phyloP scores from a whole-genome alignment of 2,113 vertebrate species.

The Puma concolor region DNA sequence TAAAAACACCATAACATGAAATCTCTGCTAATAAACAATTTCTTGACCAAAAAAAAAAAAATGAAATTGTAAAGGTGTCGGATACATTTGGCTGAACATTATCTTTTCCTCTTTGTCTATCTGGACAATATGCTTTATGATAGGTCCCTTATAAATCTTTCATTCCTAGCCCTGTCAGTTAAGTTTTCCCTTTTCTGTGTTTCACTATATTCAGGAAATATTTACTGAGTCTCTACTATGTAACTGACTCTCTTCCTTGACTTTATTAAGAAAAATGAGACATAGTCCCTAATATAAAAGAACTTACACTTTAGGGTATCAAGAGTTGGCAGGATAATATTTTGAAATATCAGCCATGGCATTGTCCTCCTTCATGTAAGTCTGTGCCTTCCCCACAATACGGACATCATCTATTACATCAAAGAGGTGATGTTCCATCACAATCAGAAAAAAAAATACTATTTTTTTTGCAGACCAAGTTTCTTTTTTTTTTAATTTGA shows the following conservation, averaged over 20 bases:
- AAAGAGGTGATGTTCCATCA: background rate
- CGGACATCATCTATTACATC: background rate
- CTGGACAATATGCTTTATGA: background rate
- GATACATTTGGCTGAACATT: background rate
- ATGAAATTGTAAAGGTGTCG: background rate
- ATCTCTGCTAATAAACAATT: background rate
- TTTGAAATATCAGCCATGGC: background rate
- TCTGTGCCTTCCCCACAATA: background rate
- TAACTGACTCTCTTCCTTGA: background rate
- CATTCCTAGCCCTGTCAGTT: background rate
- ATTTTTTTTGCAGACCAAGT: background rate
- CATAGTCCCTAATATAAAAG: background rate
- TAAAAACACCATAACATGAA: background rate
- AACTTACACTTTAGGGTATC: background rate
- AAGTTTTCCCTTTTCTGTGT: background rate
- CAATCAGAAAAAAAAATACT: background rate
- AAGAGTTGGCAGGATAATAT: background rate
- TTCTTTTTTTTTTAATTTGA: background rate
- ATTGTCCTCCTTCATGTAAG: background rate
- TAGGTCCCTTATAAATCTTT: background rate
- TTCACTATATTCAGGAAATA: conserved; percentile 18
- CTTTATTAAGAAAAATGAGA: background rate
- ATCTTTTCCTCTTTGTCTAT: background rate
- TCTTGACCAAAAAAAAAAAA: background rate
- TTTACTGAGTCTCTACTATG: background rate